Conservation (phyloP, 1,140 invertebrate species). For the Caenorhabditis briggsae region DNA sequence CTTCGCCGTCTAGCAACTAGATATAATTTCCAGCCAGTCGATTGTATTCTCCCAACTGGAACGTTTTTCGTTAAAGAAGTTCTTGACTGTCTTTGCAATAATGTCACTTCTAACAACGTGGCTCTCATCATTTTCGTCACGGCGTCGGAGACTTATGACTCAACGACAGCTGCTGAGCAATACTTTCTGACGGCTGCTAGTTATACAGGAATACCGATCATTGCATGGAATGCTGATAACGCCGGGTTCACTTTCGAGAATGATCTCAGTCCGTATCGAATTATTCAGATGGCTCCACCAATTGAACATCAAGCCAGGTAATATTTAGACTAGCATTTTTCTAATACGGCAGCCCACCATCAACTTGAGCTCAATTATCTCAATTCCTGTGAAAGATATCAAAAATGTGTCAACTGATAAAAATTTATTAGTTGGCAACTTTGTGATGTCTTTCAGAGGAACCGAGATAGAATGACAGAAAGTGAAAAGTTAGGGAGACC, state of each 20-base stretch:
- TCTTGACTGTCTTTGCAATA: conserved; percentile 73
- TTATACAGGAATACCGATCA: conserved; percentile 76
- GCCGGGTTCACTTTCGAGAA: conserved; percentile 69
- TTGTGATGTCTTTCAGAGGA: too few relatives aligned
- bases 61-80: conserved; percentile 73
- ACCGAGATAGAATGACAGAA: too few relatives aligned
- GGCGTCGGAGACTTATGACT: conserved; percentile 69
- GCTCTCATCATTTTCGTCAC: conserved; percentile 74
- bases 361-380: too few relatives aligned
- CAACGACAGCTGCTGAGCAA: conserved; percentile 70
- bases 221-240: conserved; percentile 77
- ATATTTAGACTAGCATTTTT: too few relatives aligned
- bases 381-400: too few relatives aligned
- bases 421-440: too few relatives aligned
- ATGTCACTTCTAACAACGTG: conserved; percentile 69
- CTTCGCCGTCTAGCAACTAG: conserved; percentile 66
- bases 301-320: conserved; percentile 74
- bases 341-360: too few relatives aligned
- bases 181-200: conserved; percentile 74
- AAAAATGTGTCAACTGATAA: too few relatives aligned
- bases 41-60: conserved; percentile 74
- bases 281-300: conserved; percentile 77
- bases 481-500: too few relatives aligned
- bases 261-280: conserved; percentile 58
- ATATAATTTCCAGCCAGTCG: conserved; percentile 69